These are phyloP conservation scores for Ptychobarbus kaznakovi DNA, from an alignment of 2,797 vertebrate genomes.

Conservation along the genomic window DNA sequence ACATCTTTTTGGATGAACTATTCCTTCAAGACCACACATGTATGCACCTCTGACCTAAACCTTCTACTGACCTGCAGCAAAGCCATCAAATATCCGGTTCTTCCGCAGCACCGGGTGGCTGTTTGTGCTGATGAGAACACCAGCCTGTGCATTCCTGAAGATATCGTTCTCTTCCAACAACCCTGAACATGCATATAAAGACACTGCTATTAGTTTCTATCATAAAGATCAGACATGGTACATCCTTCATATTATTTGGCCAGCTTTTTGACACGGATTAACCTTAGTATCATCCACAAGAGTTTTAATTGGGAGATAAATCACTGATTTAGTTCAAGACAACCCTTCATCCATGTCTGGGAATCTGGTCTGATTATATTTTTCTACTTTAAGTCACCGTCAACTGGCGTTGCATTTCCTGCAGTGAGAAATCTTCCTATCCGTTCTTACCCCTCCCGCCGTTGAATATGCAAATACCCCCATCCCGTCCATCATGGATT, in stretches of 20 bases:
- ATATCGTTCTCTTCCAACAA: slow-evolving; percentile 99
- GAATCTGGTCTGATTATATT: neutral
- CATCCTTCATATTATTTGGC: neutral
- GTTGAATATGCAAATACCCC: slow-evolving; percentile 99
- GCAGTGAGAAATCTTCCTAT: neutral
- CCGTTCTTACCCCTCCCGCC: slow-evolving; percentile 90
- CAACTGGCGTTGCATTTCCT: neutral
- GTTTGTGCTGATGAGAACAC: slow-evolving; percentile 98
- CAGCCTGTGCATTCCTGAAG: slow-evolving; percentile 98
- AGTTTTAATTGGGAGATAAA: neutral
- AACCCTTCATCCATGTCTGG: neutral
- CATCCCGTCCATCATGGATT: slow-evolving; percentile 98
- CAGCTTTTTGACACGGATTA: neutral
- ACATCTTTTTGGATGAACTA: neutral
- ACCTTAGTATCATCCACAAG: neutral
- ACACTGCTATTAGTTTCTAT: neutral
- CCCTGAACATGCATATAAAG: slow-evolving; percentile 73
- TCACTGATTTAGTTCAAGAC: slow-evolving; percentile 11
- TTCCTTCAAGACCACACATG: neutral
- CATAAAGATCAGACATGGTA: neutral
- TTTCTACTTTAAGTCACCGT: neutral
- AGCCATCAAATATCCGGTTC: slow-evolving; percentile 99
- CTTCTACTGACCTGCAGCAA: slow-evolving; percentile 89
- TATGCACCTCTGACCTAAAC: neutral
- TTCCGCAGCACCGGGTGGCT: slow-evolving; percentile 97